Evolutionary conservation across 1,140 invertebrate genomes (phyloP).

Genomic region (Drosophila subpulchrella): DNA sequence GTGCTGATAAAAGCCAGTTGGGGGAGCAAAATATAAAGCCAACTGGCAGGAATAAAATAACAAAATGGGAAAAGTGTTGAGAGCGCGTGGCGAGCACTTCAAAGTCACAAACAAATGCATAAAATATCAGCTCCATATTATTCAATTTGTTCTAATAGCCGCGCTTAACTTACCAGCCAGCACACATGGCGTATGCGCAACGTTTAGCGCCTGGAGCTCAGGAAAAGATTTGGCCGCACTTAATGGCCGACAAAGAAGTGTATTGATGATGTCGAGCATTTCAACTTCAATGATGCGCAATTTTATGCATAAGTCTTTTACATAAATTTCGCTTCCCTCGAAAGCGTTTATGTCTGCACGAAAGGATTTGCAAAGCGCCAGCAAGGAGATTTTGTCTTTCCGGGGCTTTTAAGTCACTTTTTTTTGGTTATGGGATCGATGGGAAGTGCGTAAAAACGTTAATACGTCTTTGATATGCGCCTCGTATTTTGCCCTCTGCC

Average conservation of each 20-base stretch:
- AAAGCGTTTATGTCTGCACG: constrained; percentile 72
- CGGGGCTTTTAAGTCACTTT: constrained; percentile 60
- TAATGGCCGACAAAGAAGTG: constrained; percentile 51
- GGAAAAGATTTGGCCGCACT: constrained; percentile 35
- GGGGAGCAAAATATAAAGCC: constrained; percentile 25
- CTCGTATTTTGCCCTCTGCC: constrained; percentile 15
- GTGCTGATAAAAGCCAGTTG: constrained; percentile 70
- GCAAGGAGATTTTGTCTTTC: constrained; percentile 19
- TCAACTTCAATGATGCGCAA: constrained; percentile 81
- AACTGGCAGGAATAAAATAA: constrained; percentile 25
- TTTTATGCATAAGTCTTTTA: constrained; percentile 83
- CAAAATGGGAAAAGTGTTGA: constrained; percentile 57
- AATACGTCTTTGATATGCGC: constrained; percentile 64
- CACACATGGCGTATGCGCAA: constrained; percentile 76
- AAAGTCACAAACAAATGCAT: constrained; percentile 81
- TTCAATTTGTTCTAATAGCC: constrained; percentile 79
- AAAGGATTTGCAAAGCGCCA: constrained; percentile 65
- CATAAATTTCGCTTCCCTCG: constrained; percentile 65
- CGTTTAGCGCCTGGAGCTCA: constrained; percentile 48
- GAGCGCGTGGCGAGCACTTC: constrained; percentile 58
- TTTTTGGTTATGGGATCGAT: constrained; percentile 6
- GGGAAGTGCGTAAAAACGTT: constrained; percentile 69
- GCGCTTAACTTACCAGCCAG: constrained; percentile 62
- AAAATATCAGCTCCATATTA: constrained; percentile 70
- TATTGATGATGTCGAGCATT: constrained; percentile 77